These are phyloP conservation scores for Ibidorhyncha struthersii DNA, from an alignment of 2,113 vertebrate species.

Conservation along the genomic window DNA sequence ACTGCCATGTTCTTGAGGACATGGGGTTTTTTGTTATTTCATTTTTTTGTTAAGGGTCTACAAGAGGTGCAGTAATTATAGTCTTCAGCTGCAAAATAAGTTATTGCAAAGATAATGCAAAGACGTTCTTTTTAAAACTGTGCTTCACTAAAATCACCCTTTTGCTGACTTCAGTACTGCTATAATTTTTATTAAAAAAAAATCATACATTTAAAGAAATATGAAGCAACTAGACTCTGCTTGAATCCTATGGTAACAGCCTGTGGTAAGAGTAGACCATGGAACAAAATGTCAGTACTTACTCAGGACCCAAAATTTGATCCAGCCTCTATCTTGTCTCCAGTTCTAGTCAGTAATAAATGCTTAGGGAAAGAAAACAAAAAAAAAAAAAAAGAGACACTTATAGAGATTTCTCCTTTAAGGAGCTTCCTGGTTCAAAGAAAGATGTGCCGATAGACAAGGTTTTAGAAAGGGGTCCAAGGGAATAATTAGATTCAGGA, in stretches of 20 bases:
- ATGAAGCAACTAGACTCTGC: neutral
- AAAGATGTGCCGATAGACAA: neutral
- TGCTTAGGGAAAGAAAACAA: neutral
- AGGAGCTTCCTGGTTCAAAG: neutral
- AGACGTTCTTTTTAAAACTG: neutral
- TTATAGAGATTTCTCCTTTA: neutral
- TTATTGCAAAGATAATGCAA: neutral
- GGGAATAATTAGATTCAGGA: neutral
- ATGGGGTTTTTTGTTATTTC: accelerated
- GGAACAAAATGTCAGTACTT: neutral
- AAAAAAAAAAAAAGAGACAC: neutral
- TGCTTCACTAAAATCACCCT: neutral
- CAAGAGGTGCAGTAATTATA: neutral
- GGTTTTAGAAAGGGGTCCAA: neutral
- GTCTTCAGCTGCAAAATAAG: neutral
- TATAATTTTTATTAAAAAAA: neutral
- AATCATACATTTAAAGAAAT: neutral
- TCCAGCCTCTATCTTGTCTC: neutral
- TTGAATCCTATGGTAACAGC: neutral
- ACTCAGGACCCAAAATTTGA: neutral
- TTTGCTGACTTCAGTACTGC: neutral
- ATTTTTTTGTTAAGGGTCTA: neutral
- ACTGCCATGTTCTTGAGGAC: neutral
- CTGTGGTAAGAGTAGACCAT: neutral
- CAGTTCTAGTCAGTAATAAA: neutral